Percentiles rank a stretch among this genome's conserved stretches.
Conservation (phyloP, 2,797 vertebrate species). For the Dryobates pubescens region DNA sequence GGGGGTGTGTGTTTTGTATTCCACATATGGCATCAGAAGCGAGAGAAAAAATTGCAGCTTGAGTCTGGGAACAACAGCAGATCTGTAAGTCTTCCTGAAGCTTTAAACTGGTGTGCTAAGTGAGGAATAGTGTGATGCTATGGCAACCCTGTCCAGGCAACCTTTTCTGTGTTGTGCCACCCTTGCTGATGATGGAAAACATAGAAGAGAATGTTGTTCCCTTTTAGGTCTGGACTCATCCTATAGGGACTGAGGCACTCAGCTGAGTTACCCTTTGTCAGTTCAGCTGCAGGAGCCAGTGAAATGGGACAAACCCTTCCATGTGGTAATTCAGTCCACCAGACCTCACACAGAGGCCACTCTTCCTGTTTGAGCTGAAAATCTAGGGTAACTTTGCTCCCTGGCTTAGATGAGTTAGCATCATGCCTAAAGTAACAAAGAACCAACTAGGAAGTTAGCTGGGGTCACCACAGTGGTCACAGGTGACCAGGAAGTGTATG, state of each 20-base stretch:
- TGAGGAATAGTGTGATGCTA: background rate
- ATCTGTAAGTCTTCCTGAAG: background rate
- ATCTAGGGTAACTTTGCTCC: background rate
- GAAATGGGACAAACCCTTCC: background rate
- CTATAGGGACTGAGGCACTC: background rate
- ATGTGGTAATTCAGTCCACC: background rate
- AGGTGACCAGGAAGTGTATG: background rate
- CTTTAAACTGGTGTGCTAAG: background rate
- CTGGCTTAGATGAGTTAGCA: background rate
- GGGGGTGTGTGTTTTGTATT: background rate
- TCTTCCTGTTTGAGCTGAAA: background rate
- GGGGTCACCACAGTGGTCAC: background rate
- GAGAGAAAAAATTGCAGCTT: background rate
- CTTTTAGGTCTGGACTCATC: background rate
- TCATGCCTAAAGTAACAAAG: background rate
- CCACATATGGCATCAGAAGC: background rate
- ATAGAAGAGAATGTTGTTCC: background rate
- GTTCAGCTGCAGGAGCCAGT: background rate
- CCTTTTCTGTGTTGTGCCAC: background rate
- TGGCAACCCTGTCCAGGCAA: background rate
- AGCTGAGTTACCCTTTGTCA: background rate
- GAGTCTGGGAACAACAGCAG: background rate
- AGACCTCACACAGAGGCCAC: background rate
- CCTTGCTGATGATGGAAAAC: background rate
- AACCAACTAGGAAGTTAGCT: background rate